A percentile compares a stretch with the other conserved stretches of the same genome.
Conservation (phyloP, 2,113 vertebrate species). For the Bos indicus region DNA sequence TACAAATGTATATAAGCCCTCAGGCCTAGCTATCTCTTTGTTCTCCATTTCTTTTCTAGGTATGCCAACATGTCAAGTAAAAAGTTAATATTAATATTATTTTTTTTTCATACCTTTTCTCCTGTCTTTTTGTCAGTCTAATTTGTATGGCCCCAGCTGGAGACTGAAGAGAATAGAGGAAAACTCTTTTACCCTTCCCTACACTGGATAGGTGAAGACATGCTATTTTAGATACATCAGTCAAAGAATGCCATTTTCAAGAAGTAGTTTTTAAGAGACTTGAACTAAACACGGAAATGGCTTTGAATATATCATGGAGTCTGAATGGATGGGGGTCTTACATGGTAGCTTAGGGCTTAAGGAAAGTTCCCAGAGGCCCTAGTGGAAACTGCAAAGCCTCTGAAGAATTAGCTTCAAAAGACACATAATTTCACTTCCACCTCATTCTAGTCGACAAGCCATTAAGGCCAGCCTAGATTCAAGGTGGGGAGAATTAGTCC, state of each 20-base stretch:
- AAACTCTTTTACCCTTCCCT: neutral
- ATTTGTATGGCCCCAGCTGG: neutral
- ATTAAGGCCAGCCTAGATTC: neutral
- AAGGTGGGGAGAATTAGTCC: neutral
- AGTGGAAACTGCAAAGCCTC: neutral
- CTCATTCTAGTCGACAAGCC: neutral
- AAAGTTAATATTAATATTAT: neutral
- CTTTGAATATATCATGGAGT: neutral
- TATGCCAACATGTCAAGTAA: neutral
- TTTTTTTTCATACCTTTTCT: neutral
- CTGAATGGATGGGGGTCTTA: neutral
- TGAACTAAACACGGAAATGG: neutral
- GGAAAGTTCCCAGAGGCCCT: neutral
- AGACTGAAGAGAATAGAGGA: neutral
- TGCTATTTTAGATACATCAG: neutral
- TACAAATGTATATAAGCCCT: neutral
- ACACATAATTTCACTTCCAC: neutral
- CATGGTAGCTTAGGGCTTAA: neutral
- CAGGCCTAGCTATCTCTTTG: neutral
- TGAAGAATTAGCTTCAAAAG: neutral
- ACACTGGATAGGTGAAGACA: neutral
- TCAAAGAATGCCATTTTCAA: neutral
- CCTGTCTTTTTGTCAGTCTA: neutral
- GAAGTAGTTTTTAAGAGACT: neutral
- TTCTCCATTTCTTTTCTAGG: neutral